phyloP scores from a whole-genome alignment of 2,797 vertebrate genomes.

The Hydrolagus colliei region DNA sequence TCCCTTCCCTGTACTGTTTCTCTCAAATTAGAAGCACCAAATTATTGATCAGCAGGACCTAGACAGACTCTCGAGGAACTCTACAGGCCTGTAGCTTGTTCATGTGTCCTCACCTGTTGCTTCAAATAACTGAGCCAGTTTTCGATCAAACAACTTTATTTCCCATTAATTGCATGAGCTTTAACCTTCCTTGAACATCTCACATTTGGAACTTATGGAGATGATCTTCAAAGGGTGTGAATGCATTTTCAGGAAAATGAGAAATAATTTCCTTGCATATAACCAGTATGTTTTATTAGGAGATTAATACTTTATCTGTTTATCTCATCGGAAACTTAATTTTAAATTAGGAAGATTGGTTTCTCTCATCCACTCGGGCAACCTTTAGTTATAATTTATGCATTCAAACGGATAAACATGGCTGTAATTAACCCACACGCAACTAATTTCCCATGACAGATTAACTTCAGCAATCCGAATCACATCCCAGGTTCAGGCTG shows the following conservation, averaged over 20 bases:
- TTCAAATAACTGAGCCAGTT: too few relatives aligned
- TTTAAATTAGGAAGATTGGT: not conserved
- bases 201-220: too few relatives aligned
- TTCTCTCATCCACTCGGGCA: not conserved
- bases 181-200: too few relatives aligned
- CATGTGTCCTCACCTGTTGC: too few relatives aligned
- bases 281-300: not conserved
- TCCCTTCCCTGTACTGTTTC: too few relatives aligned
- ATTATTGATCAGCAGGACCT: too few relatives aligned
- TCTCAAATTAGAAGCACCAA: too few relatives aligned
- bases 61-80: too few relatives aligned
- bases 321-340: constrained; percentile 7
- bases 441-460: constrained; percentile 29
- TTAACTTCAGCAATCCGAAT: constrained; percentile 13
- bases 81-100: too few relatives aligned
- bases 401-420: constrained; percentile 17
- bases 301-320: constrained; percentile 4
- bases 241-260: not conserved
- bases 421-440: constrained; percentile 9
- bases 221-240: not conserved
- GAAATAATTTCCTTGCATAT: not conserved
- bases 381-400: not conserved
- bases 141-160: too few relatives aligned
- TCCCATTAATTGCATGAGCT: too few relatives aligned
- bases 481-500: constrained; percentile 9